Base-by-base conservation (phyloP, 2,888 invertebrate species). In the Geotrupes spiniger region DNA sequence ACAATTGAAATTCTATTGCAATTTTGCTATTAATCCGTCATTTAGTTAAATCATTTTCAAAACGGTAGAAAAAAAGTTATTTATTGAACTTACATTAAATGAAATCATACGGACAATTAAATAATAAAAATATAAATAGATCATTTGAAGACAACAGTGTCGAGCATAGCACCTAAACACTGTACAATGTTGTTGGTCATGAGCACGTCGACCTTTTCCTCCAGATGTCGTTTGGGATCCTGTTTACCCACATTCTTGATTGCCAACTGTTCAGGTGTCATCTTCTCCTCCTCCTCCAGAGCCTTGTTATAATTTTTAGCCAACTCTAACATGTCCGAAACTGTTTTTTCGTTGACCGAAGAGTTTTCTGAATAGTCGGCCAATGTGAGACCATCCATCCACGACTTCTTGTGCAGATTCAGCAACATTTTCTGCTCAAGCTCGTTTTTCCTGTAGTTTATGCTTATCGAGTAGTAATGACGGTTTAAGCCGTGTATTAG, bases 221-320 rank as follows among this genome's bases (percentile, higher is more conserved):
- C 97, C 72, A 99, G 80, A 84, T 99, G 99, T 61, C 99, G 84
- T 76, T 99, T 99, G 14, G 99, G 99, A 73, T 99, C 99, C 74
- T 95, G 91, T 74, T 92, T 99, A 44, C 99, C 99, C 51, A 99
- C 98, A 77, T 99, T 99, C 74, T 99, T 99, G 66, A 99, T 98
- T 12, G 97, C 99, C 74, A 99, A 76, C 72, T 99, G 98, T 74
- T 98, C 97, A 1, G 96, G 93, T 2, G 98, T 98, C 97, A 99
- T 97, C 73, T 95, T 97, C 68, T 99, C 98, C 72, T 99, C 99
- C 64, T 99, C 99, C 75, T 99, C 98, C 52, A 99, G 76, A 4
- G 98, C 92, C 81, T 86, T 72, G 52, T 72, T 73, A 74, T 99
- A 99, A 71, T 94, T 93, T 73, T 97, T 97, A 44, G 98, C 97